These are phyloP conservation scores for Chironex yamaguchii DNA, from an alignment of 30 jellyfish, hydroid and myxozoan genomes.

Conservation along the genomic window DNA sequence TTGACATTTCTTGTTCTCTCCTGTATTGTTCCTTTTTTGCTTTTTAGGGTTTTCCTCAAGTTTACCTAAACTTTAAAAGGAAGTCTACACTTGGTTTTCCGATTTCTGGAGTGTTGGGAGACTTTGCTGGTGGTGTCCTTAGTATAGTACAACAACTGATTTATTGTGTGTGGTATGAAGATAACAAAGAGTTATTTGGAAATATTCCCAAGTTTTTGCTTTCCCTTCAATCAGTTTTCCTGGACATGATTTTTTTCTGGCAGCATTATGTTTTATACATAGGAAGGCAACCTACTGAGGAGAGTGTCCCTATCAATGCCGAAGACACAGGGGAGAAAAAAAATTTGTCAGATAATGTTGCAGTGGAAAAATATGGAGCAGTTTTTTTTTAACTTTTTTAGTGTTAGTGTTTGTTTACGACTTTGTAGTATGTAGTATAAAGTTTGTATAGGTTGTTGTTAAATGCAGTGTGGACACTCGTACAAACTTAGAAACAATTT, in stretches of 20 bases:
- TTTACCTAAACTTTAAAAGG: constrained; percentile 4
- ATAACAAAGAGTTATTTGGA: constrained; percentile 14
- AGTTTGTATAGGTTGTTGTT: too few species aligned
- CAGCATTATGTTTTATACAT: constrained; percentile 1
- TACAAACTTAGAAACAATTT: too few species aligned
- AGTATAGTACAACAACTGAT: constrained; percentile 7
- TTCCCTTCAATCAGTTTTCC: neutral
- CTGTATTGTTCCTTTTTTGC: neutral
- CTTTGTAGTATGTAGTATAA: too few species aligned
- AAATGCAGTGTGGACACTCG: too few species aligned
- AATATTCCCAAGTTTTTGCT: constrained; percentile 5
- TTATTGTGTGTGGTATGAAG: neutral
- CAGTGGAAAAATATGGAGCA: too few species aligned
- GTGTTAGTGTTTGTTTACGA: too few species aligned
- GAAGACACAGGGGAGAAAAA: neutral
- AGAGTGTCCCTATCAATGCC: neutral
- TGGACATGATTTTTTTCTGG: neutral
- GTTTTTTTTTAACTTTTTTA: too few species aligned
- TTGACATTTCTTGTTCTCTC: neutral
- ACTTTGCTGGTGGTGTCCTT: constrained; percentile 4
- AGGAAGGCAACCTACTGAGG: neutral
- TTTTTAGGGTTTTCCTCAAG: constrained; percentile 23
- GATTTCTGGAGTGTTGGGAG: constrained; percentile 1
- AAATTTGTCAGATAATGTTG: too few species aligned
- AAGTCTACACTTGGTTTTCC: constrained; percentile 9